These are phyloP conservation scores for Cheilosia vernalis DNA, from an alignment of 2,888 invertebrate genomes.

Conservation along the genomic window DNA sequence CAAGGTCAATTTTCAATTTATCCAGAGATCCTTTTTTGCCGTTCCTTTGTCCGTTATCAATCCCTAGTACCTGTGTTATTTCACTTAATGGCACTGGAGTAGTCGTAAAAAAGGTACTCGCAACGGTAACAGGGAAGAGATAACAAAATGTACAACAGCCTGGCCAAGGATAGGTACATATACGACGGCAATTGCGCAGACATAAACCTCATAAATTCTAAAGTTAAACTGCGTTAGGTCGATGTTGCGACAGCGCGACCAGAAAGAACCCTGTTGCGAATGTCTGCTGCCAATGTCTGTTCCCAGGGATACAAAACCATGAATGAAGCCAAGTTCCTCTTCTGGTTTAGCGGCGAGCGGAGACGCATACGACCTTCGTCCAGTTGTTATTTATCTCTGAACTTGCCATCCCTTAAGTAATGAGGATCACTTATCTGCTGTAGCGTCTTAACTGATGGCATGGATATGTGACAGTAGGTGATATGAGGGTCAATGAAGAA, in stretches of 20 bases:
- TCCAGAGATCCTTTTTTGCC: slow-evolving; percentile 44
- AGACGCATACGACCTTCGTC: slow-evolving; percentile 46
- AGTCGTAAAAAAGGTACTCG: slow-evolving; percentile 71
- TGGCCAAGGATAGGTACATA: slow-evolving; percentile 32
- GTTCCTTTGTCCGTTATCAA: slow-evolving; percentile 63
- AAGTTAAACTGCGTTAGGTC: slow-evolving; percentile 74
- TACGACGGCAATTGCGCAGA: slow-evolving; percentile 68
- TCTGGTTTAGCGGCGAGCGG: not conserved
- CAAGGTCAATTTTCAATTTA: slow-evolving; percentile 70
- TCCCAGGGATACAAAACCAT: slow-evolving; percentile 30
- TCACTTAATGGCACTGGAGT: slow-evolving; percentile 72
- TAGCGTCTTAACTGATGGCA: slow-evolving; percentile 69
- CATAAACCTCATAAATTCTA: slow-evolving; percentile 71
- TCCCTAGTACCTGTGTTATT: slow-evolving; percentile 74
- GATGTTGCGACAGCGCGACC: slow-evolving; percentile 66
- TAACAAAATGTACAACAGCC: slow-evolving; percentile 58
- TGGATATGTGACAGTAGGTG: slow-evolving; percentile 70
- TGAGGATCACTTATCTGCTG: slow-evolving; percentile 71
- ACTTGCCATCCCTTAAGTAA: slow-evolving; percentile 69
- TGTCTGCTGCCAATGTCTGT: slow-evolving; percentile 66
- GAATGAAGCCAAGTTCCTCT: slow-evolving; percentile 58
- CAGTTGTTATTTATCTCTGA: slow-evolving; percentile 61
- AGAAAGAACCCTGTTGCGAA: slow-evolving; percentile 74
- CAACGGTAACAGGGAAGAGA: slow-evolving; percentile 61
- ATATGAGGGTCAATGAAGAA: slow-evolving; percentile 62